phyloP scores from a whole-genome alignment of 2,797 vertebrate species.

The Hippoglossus hippoglossus region DNA sequence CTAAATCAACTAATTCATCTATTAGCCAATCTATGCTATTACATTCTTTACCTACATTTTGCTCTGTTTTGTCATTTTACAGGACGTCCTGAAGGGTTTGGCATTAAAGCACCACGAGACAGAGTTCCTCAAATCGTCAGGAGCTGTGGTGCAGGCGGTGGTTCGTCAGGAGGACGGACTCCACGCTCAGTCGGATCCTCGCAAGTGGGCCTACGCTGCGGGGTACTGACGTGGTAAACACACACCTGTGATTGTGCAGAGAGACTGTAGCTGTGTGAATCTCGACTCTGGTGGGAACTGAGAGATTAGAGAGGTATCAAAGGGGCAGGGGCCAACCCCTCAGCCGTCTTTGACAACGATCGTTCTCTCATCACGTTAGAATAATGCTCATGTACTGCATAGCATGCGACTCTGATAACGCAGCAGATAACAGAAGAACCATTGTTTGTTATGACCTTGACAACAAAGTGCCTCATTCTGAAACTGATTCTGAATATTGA shows the following conservation, averaged over 20 bases:
- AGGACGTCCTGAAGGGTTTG: slow-evolving; percentile 78
- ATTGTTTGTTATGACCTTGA: background rate
- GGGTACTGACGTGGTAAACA: slow-evolving; percentile 78
- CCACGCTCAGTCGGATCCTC: slow-evolving; percentile 83
- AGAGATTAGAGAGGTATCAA: slow-evolving; percentile 25
- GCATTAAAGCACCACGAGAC: slow-evolving; percentile 79
- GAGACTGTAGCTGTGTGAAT: slow-evolving; percentile 26
- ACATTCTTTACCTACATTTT: too few species aligned
- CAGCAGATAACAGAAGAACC: background rate
- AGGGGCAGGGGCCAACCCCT: background rate
- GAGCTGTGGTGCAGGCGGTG: slow-evolving; percentile 83
- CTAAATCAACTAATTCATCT: too few species aligned
- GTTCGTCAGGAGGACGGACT: slow-evolving; percentile 65
- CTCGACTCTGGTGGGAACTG: slow-evolving; percentile 10
- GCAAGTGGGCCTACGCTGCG: slow-evolving; percentile 82
- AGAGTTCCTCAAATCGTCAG: slow-evolving; percentile 31
- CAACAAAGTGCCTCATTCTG: slow-evolving; percentile 12
- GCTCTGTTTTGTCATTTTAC: slow-evolving; percentile 10
- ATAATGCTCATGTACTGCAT: background rate
- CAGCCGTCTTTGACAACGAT: background rate
- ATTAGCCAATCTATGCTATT: too few species aligned
- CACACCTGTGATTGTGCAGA: slow-evolving; percentile 16
- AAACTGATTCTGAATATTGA: slow-evolving; percentile 8
- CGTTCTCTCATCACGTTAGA: slow-evolving; percentile 11
- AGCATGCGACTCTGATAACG: background rate